Percentiles rank a stretch among this genome's conserved stretches.
These are phyloP conservation scores for Sternarchorhynchus goeldii DNA, from an alignment of 2,797 vertebrate species.

Conservation along the genomic window DNA sequence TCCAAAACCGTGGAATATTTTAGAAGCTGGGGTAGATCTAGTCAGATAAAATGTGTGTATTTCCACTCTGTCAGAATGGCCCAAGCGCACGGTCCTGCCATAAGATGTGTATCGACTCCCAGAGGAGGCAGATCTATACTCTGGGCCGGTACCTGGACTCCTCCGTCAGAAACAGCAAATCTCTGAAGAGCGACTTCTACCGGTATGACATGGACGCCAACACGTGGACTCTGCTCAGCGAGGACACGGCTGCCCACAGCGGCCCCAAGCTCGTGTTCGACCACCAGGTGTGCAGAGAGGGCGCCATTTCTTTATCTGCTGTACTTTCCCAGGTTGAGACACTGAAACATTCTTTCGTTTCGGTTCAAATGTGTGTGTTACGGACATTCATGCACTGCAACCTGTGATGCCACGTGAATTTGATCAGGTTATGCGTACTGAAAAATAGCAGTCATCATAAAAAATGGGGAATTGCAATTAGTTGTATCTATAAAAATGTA, in stretches of 20 bases:
- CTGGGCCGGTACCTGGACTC: slow-evolving; percentile 96
- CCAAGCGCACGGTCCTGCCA: slow-evolving; percentile 97
- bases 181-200: slow-evolving; percentile 97
- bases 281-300: slow-evolving; percentile 86
- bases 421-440: too few relatives aligned
- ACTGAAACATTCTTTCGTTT: too few relatives aligned
- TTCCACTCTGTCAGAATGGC: slow-evolving; percentile 77
- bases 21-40: too few relatives aligned
- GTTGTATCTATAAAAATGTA: too few relatives aligned
- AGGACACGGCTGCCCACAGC: slow-evolving; percentile 93
- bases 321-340: too few relatives aligned
- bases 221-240: slow-evolving; percentile 94
- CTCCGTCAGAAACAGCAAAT: slow-evolving; percentile 97
- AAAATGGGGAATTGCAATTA: too few relatives aligned
- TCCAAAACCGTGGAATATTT: neutral
- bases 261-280: slow-evolving; percentile 98
- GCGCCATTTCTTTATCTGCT: neutral
- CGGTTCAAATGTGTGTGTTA: too few relatives aligned
- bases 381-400: too few relatives aligned
- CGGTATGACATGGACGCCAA: slow-evolving; percentile 96
- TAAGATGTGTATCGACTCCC: slow-evolving; percentile 99
- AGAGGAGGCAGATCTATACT: slow-evolving; percentile 96
- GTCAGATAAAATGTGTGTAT: neutral
- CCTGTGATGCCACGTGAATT: too few relatives aligned
- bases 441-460: too few relatives aligned